Evolutionary conservation across 2,113 vertebrate genomes (phyloP).

Genomic region (Sigmodon hispidus): DNA sequence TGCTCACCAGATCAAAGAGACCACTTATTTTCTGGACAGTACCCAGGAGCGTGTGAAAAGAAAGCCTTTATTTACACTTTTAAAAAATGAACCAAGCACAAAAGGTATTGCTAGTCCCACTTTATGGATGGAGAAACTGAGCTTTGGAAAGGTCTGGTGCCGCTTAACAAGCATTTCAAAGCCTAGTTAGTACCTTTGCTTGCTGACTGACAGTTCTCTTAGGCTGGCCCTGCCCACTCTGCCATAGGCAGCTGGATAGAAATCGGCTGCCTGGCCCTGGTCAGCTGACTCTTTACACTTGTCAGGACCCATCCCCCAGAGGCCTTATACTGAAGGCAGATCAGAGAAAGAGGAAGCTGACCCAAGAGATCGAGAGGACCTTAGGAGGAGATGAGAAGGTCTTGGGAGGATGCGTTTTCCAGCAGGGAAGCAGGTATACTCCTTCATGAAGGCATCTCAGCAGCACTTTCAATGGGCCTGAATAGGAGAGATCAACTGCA

Average conservation of each 20-base stretch:
- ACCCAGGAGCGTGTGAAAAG: not conserved
- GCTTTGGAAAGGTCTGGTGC: not conserved
- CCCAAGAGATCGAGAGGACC: not conserved
- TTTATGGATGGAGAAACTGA: slow-evolving; percentile 21
- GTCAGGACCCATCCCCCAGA: not conserved
- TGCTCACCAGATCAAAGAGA: not conserved
- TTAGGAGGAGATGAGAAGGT: not conserved
- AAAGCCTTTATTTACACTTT: not conserved
- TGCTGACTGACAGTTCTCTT: not conserved
- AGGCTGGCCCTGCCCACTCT: rapidly evolving
- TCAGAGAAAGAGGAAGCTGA: not conserved
- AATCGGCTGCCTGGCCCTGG: not conserved
- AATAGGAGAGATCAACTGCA: not conserved
- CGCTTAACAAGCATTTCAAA: not conserved
- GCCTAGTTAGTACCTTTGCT: not conserved
- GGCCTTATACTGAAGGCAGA: not conserved
- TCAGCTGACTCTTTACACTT: not conserved
- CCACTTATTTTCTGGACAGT: not conserved
- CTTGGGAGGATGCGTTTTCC: not conserved
- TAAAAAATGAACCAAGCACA: not conserved
- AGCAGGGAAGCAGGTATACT: not conserved
- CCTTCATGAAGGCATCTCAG: not conserved
- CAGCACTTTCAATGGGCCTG: not conserved
- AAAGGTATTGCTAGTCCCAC: not conserved
- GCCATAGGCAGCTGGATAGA: not conserved